Evolutionary conservation across 2,888 invertebrate species (phyloP), one percentile per base, ranked within the genome.

Genomic region (Pristionchus fissidentatus): DNA sequence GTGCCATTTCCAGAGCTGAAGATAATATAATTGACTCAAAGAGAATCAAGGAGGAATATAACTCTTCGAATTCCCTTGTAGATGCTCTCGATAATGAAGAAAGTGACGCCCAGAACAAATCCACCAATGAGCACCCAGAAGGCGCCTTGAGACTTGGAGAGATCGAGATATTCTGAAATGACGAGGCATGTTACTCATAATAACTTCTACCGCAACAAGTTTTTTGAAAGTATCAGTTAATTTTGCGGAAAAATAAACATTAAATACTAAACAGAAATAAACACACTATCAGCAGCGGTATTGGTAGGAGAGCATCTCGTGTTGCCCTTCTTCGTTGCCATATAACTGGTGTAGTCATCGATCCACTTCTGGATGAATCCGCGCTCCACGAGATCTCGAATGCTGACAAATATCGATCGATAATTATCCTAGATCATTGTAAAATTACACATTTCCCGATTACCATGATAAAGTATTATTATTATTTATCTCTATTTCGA

Each of bases 311-410:
- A 86, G 75, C 87, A 88, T n/a, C 46, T 62, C 15, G 83, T 84
- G n/a, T 85, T 86, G n/a, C 81, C 83, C 35, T 86, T 86, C 77
- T 86, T 86, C 22, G 86, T 84, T 1, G 88, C 85, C 19, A 88
- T 84, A 78, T 88, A 88, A 4, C 83, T 82, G 13, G 77, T 84
- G 81, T 91, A 91, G 81, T 89, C 91, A 13, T 86, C 86, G 35
- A 89, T 87, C 91, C 90, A 91, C 84, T 91, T 91, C n/a, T 88
- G 84, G 19, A 90, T 86, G 70, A 91, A 91, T 0, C 91, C 91
- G n/a, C 87, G 84, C 62, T 91, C 90, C n/a, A 88, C 89, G 83
- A 90, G 84, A 26, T 89, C 87, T 13, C 88, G 87, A 13, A 91
- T 89, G 66, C 90, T 90, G 35, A 84, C 15, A 89, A 2, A 5